Base-by-base conservation (phyloP, 2,113 vertebrate species). In the Columba livia region DNA sequence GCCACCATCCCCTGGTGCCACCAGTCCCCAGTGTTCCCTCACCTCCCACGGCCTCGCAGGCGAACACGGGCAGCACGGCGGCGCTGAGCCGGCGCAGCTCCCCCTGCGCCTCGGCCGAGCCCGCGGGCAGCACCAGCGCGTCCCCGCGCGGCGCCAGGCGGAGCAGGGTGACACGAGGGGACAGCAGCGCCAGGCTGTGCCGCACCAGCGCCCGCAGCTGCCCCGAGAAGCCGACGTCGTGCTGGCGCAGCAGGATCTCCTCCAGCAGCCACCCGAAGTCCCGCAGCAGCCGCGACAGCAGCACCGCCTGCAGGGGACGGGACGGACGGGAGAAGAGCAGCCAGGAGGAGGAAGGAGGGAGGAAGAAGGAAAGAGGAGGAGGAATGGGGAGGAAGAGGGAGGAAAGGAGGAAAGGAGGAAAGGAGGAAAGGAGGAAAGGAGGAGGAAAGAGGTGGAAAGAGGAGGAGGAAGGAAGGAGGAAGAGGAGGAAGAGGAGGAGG, bases 31-130 rank as follows among this genome's bases (percentile, higher is more conserved):
- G 44, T 47, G 44, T 47, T 18, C 28, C 87, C 96, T 97, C 95
- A 99, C 99, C 99, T 18, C 98, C 99, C 56, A 99, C 96, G 0
- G 98, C 98, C 97, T 99, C 99, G 1, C 96, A 88, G 87, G 98
- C 97, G 50, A 99, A 99, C 67, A 98, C 75, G 0, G 98, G 98
- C 34, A 98, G 97, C 73, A 99, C 92, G 38, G 95, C 92, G 4
- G 98, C 61, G 8, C 98, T 98, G 85, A 98, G 97, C 24, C 16
- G 77, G 18, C 95, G 84, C 65, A 99, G 97, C 57, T 98, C 93
- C 14, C 83, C 82, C 17, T 90, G 73, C 23, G 98, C 93, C 11
- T 86, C 91, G 4, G 92, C 97, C 0, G 96, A 97, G 8, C 71
- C 79, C 75, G 77, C 25, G 1, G 97, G 97, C 17, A 97, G 79